These are phyloP conservation scores for Aphaenogaster floridana DNA, from an alignment of 1,140 invertebrate genomes.

Conservation along the genomic window DNA sequence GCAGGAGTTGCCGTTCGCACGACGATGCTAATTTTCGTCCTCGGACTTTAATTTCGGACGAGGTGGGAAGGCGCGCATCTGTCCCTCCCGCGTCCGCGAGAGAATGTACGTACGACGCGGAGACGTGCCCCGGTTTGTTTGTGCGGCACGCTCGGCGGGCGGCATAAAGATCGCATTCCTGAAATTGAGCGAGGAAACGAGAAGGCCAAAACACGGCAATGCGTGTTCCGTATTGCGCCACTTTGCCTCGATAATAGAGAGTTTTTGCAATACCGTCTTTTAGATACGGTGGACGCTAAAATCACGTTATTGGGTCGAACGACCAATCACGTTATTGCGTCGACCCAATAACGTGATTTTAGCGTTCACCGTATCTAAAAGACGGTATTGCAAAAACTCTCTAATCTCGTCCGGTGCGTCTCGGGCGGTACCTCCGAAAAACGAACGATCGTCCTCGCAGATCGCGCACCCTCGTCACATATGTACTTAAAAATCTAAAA, in stretches of 20 bases:
- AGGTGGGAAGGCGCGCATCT: neutral
- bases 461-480: neutral
- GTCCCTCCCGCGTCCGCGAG: neutral
- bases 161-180: conserved; percentile 41
- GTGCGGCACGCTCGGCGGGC: neutral
- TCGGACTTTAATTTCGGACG: conserved; percentile 23
- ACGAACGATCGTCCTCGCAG: neutral
- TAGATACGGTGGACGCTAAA: too few species aligned
- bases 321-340: too few species aligned
- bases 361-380: too few species aligned
- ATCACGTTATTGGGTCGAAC: too few species aligned
- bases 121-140: neutral
- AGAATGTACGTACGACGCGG: neutral
- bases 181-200: conserved; percentile 23
- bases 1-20: neutral
- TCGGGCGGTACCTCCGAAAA: neutral
- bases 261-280: too few species aligned
- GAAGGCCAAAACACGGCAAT: conserved; percentile 25
- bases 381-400: too few species aligned
- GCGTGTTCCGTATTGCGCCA: conserved; percentile 21
- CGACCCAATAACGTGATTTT: too few species aligned
- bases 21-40: conserved; percentile 25
- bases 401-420: neutral
- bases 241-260: neutral
- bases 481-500: neutral